These are phyloP conservation scores for Brassicogethes aeneus DNA, from an alignment of 2,888 invertebrate genomes.

Conservation along the genomic window DNA sequence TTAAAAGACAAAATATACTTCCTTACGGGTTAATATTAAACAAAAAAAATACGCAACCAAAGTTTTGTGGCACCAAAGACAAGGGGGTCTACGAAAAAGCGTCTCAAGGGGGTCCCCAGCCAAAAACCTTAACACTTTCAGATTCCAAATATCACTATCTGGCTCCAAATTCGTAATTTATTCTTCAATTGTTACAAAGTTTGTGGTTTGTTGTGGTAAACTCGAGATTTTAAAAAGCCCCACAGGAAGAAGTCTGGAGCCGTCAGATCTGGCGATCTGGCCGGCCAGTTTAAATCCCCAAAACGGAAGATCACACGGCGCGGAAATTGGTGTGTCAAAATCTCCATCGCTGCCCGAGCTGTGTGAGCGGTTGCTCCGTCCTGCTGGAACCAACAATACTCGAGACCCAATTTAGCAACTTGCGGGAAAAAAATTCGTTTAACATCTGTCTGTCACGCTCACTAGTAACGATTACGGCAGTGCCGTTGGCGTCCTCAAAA, in stretches of 20 bases:
- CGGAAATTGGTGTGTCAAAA: constrained; percentile 11
- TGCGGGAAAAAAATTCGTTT: constrained; percentile 2
- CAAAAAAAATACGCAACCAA: too few species aligned
- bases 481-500: constrained; percentile 2
- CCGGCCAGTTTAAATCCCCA: background rate
- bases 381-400: constrained; percentile 1
- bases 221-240: constrained; percentile 5
- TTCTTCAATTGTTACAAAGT: background rate
- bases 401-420: constrained; percentile 3
- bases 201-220: constrained; percentile 3
- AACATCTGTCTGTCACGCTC: constrained; percentile 1
- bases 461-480: background rate
- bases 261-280: too few species aligned
- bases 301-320: constrained; percentile 10
- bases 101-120: too few species aligned
- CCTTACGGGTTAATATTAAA: too few species aligned
- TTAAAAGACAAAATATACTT: too few species aligned
- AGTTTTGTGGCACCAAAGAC: too few species aligned
- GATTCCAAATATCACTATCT: too few species aligned
- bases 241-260: too few species aligned
- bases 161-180: too few species aligned
- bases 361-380: too few species aligned
- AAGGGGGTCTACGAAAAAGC: too few species aligned
- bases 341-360: constrained; percentile 11
- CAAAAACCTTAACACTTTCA: too few species aligned